A percentile compares a stretch with the other conserved stretches of the same genome.
phyloP scores from a whole-genome alignment of 2,113 vertebrate genomes.

The Hemiprocne comata region DNA sequence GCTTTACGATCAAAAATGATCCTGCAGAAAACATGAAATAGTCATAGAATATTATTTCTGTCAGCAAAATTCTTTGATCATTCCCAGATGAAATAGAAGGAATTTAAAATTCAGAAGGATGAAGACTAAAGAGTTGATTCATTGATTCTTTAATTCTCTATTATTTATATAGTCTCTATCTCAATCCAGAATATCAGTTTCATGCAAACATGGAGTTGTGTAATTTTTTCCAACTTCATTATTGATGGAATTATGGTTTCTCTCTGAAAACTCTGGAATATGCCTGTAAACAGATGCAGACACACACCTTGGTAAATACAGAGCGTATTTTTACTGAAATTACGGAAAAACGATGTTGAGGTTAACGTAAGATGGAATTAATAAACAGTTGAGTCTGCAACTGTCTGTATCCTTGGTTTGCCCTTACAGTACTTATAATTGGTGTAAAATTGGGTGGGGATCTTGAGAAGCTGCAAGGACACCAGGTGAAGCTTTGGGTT shows the following conservation, averaged over 20 bases:
- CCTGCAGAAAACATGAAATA: neutral
- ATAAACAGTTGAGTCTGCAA: neutral
- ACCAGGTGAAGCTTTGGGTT: neutral
- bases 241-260: neutral
- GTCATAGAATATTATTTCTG: neutral
- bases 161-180: constrained; percentile 22
- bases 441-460: neutral
- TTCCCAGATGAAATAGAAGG: constrained; percentile 7
- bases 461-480: neutral
- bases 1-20: constrained; percentile 1
- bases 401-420: neutral
- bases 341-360: neutral
- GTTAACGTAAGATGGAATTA: neutral
- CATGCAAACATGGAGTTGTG: neutral
- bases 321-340: neutral
- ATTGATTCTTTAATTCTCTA: constrained; percentile 22
- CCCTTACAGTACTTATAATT: neutral
- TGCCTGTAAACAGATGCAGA: neutral
- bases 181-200: neutral
- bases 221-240: constrained; percentile 3
- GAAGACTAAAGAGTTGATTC: neutral
- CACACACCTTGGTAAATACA: neutral
- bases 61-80: neutral
- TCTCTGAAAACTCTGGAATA: constrained; percentile 28
- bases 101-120: constrained; percentile 26